Evolutionary conservation across 2,113 vertebrate species (phyloP), one percentile per base, ranked within the genome.

Genomic region (Odontophorus gujanensis): DNA sequence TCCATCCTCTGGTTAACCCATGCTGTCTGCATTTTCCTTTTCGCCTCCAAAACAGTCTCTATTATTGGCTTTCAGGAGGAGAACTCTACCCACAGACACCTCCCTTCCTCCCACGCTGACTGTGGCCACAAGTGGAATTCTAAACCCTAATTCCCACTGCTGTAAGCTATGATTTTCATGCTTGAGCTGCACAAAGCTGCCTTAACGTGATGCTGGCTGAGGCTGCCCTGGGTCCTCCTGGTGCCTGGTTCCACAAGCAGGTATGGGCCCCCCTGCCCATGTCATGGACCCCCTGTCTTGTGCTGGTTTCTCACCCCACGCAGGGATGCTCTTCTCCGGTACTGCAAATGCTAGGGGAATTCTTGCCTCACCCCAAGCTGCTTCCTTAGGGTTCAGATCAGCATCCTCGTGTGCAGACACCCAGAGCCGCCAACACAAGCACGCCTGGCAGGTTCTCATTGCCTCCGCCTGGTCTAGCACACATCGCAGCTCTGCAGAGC

Each of bases 401-500:
- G 19, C 36, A 2, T 47, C 45, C 21, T 67, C 19, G 7, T 5
- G 14, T 67, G 5, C 50, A 58, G 21, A 68, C 20, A 58, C 3
- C 30, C 71, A 16, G 19, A 7, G 81, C 58, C 58, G 48, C 40
- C 86, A 28, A 28, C 76, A 58, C 61, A 6, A 48, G 50, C 75
- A 5, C 6, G 4, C 6, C 68, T 45, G 40, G 47, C 28, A 40
- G 51, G 28, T 5, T 5, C 26, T 71, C 26, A 50, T 38, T 24
- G 50, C 47, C 78, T 67, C 13, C 38, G 76, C 47, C 57, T 2
- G n/a, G 1, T 38, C 59, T 8, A 51, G 50, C 19, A 20, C 1
- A 0, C 1, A 11, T 61, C n/a, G 66, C 51, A 15, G 51, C n/a
- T 12, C 51, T 58, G 63, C 24, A 0, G 5, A 53, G 0, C 38